Conservation (phyloP, 2,113 vertebrate genomes). For the Pelodiscus sinensis region DNA sequence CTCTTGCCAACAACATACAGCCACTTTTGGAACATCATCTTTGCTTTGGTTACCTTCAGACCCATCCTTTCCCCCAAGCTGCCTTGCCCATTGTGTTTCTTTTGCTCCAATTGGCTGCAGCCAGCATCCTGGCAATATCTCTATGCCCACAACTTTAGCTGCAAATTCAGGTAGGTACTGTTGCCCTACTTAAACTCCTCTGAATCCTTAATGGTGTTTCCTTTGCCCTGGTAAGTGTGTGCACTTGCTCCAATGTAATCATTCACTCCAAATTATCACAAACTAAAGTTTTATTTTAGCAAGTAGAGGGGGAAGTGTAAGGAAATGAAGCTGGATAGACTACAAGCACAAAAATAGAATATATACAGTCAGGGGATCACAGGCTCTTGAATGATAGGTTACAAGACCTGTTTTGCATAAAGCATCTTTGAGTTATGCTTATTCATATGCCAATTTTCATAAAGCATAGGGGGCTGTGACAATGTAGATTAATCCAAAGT, state of each 20-base stretch:
- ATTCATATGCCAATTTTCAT: no score
- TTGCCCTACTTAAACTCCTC: conserved; percentile 29
- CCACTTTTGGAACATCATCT: conserved; percentile 10
- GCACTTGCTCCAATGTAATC: conserved; percentile 25
- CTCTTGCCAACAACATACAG: no score
- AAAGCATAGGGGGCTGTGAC: no score
- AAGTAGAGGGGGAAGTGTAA: not conserved
- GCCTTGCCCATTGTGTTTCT: conserved; percentile 19
- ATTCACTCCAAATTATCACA: not conserved
- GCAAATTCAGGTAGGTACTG: not conserved
- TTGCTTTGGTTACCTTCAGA: conserved; percentile 40
- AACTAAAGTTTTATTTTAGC: not conserved
- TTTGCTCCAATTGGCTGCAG: conserved; percentile 8
- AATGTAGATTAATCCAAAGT: not conserved
- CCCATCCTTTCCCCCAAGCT: not conserved
- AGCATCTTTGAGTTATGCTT: no score
- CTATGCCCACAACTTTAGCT: not conserved
- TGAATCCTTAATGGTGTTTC: conserved; percentile 14
- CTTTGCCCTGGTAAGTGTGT: no score
- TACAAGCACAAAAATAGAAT: not conserved
- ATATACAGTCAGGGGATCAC: no score
- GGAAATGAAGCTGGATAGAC: not conserved
- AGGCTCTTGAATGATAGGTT: no score
- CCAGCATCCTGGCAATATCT: conserved; percentile 40
- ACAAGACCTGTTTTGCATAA: no score